A percentile compares a stretch with the other conserved stretches of the same genome.
These are phyloP conservation scores for Cyprinodon brontotheroides DNA, from an alignment of 2,113 vertebrate genomes.

Conservation along the genomic window DNA sequence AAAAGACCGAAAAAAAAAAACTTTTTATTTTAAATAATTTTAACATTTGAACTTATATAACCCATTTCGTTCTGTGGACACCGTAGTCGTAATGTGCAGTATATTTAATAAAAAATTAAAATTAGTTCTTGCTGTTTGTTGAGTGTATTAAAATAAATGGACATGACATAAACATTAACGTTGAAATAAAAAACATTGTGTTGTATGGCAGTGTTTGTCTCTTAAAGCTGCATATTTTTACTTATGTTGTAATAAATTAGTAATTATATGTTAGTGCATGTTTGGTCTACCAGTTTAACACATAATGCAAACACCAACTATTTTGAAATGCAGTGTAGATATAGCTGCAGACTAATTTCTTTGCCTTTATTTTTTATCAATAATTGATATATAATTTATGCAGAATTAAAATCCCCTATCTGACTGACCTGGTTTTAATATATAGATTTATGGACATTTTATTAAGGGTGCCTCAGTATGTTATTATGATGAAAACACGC, in stretches of 20 bases:
- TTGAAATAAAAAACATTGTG: too few relatives aligned
- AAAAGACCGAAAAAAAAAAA: background rate
- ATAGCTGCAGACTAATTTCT: background rate
- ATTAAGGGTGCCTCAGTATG: background rate
- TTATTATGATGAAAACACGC: background rate
- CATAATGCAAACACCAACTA: background rate
- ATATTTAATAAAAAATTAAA: slow-evolving; percentile 29
- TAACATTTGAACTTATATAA: background rate
- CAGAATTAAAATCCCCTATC: background rate
- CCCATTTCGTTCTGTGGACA: background rate
- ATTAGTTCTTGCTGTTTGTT: background rate
- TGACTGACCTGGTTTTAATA: background rate
- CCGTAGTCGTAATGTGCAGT: background rate
- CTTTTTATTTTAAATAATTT: background rate
- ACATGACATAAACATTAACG: background rate
- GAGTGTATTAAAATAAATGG: slow-evolving; percentile 30
- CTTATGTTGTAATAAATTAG: too few relatives aligned
- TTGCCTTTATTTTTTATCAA: background rate
- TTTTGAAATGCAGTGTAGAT: background rate
- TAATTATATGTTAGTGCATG: background rate
- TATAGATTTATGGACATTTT: background rate
- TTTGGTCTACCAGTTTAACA: background rate
- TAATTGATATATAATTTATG: background rate
- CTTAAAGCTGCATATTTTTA: too few relatives aligned
- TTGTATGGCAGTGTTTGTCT: too few relatives aligned